Percentiles rank a stretch among this genome's conserved stretches.
phyloP scores from a whole-genome alignment of 2,888 invertebrate genomes.

The Apomyelois bistriatella region DNA sequence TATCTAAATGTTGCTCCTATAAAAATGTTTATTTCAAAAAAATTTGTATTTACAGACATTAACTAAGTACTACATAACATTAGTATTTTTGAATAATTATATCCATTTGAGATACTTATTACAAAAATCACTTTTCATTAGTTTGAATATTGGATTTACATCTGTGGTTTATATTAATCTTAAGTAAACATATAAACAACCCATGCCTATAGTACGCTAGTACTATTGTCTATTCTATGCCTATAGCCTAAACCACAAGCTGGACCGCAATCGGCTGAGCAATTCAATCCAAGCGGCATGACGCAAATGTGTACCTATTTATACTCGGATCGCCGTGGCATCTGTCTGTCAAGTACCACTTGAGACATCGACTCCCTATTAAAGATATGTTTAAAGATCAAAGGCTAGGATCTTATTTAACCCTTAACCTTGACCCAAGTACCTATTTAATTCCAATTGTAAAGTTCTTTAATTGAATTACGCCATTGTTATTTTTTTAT shows the following conservation, averaged over 20 bases:
- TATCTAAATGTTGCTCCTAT: no score
- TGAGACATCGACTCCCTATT: conserved; percentile 22
- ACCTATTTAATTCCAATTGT: conserved; percentile 14
- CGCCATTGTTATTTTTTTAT: not conserved
- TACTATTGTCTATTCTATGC: no score
- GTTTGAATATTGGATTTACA: no score
- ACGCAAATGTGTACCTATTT: conserved; percentile 14
- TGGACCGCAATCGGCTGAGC: conserved; percentile 25
- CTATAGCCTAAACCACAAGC: conserved; percentile 22
- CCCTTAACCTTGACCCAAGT: conserved; percentile 19
- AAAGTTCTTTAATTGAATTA: not conserved
- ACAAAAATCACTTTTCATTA: no score
- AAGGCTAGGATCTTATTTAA: conserved; percentile 24
- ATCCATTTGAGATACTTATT: no score
- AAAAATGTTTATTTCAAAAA: no score
- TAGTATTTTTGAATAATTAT: no score
- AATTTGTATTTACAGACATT: no score
- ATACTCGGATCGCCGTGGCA: conserved; percentile 6
- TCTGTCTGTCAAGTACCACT: conserved; percentile 17
- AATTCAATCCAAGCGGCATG: conserved; percentile 16
- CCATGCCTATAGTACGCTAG: no score
- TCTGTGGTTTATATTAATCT: no score
- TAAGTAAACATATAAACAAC: no score
- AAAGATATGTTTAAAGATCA: conserved; percentile 25
- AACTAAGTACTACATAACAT: no score